Conservation (phyloP, 2,888 invertebrate species). For the Pristionchus arcanus region DNA sequence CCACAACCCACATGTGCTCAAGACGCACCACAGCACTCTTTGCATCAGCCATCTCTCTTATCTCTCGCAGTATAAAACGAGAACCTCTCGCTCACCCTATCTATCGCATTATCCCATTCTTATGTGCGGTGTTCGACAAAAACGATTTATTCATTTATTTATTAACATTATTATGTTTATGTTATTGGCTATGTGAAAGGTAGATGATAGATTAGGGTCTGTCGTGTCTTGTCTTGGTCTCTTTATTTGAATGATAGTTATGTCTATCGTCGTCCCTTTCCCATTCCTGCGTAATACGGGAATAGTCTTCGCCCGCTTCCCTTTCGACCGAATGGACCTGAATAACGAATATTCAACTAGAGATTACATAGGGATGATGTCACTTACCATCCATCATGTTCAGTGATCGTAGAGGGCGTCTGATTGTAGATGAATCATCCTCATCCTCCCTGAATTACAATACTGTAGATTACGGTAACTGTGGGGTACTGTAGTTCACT, state of each 20-base stretch:
- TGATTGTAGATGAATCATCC: not conserved
- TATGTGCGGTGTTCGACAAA: not conserved
- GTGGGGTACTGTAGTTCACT: not conserved
- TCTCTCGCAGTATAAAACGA: constrained; percentile 36
- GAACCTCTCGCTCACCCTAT: constrained; percentile 16
- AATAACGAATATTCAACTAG: not conserved
- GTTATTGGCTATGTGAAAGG: not conserved
- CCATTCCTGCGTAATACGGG: constrained; percentile 52
- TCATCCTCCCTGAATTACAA: not conserved
- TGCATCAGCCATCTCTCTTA: constrained; percentile 24
- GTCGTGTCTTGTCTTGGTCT: constrained; percentile 18
- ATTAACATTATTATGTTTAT: constrained; percentile 33
- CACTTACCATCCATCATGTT: not conserved
- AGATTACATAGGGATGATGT: not conserved
- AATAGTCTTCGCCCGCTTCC: constrained; percentile 26
- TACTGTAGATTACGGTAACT: not conserved
- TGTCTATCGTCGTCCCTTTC: constrained; percentile 1
- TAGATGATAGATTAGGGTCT: constrained; percentile 19
- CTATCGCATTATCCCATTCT: not conserved
- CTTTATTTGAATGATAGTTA: not conserved
- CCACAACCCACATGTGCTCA: not conserved
- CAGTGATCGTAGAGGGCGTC: constrained; percentile 27
- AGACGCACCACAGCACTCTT: not conserved
- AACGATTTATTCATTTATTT: not conserved
- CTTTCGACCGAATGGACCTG: constrained; percentile 23